Percentiles rank a stretch among this genome's conserved stretches.
Conservation (phyloP, 2,113 vertebrate species). For the Numenius arquata region DNA sequence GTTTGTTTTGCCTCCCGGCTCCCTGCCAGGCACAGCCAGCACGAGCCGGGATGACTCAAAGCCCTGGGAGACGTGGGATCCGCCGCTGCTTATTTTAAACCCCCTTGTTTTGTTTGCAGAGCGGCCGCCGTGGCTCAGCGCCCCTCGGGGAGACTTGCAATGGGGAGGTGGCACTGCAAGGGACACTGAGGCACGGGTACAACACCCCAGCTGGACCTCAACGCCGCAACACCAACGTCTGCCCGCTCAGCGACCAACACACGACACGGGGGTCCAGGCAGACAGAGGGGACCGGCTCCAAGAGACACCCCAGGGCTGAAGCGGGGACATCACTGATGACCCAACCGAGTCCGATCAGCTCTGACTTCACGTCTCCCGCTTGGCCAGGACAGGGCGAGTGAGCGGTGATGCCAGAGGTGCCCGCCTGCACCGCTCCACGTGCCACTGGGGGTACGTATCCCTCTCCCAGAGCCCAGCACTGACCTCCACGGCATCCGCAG, state of each 20-base stretch:
- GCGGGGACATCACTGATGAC: background rate
- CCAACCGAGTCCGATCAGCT: rapidly evolving
- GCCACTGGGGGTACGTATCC: rapidly evolving
- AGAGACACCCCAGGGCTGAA: background rate
- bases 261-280: rapidly evolving
- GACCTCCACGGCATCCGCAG: background rate
- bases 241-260: background rate
- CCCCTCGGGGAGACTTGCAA: background rate
- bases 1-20: slow-evolving; percentile 28
- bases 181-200: background rate
- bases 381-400: background rate
- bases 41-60: slow-evolving; percentile 17
- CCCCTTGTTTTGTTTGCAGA: background rate
- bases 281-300: rapidly evolving
- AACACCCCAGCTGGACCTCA: rapidly evolving
- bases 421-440: rapidly evolving
- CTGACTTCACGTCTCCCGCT: rapidly evolving
- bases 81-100: background rate
- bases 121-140: background rate
- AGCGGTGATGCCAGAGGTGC: background rate
- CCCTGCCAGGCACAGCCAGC: background rate
- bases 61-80: background rate
- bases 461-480: background rate
- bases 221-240: rapidly evolving
- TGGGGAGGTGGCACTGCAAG: background rate